These are phyloP conservation scores for Turnix velox DNA, from an alignment of 2,113 vertebrate species.

Conservation along the genomic window DNA sequence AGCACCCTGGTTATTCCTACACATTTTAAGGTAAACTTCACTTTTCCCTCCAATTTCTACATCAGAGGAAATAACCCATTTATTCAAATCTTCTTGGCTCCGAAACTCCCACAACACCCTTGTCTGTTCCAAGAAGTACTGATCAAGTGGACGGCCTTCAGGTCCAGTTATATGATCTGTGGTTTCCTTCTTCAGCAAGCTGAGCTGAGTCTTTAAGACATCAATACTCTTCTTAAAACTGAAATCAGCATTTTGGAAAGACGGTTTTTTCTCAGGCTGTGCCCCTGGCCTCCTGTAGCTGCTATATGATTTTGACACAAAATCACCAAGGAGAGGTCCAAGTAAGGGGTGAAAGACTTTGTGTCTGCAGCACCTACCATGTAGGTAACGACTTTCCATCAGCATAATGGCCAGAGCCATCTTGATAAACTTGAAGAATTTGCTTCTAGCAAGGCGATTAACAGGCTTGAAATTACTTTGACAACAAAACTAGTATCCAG, in stretches of 20 bases:
- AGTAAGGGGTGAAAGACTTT: slow-evolving; percentile 8
- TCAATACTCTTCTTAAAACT: slow-evolving; percentile 80
- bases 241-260: slow-evolving; percentile 73
- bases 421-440: neutral
- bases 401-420: slow-evolving; percentile 57
- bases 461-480: neutral
- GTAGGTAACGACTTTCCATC: neutral
- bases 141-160: slow-evolving; percentile 64
- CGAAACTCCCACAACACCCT: slow-evolving; percentile 88
- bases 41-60: slow-evolving; percentile 89
- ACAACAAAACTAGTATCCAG: neutral
- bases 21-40: slow-evolving; percentile 78
- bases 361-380: neutral
- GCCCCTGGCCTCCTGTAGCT: slow-evolving; percentile 80
- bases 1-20: slow-evolving; percentile 82
- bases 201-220: slow-evolving; percentile 77
- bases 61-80: slow-evolving; percentile 89
- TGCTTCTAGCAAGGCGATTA: neutral
- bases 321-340: slow-evolving; percentile 6
- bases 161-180: slow-evolving; percentile 71
- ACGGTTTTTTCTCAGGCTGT: slow-evolving; percentile 51
- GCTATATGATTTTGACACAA: slow-evolving; percentile 1
- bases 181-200: slow-evolving; percentile 76
- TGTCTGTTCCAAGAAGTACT: slow-evolving; percentile 83
- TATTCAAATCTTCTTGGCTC: slow-evolving; percentile 80